Base-by-base conservation (phyloP, 2,888 invertebrate genomes). In the Eugnorisma glareosa region DNA sequence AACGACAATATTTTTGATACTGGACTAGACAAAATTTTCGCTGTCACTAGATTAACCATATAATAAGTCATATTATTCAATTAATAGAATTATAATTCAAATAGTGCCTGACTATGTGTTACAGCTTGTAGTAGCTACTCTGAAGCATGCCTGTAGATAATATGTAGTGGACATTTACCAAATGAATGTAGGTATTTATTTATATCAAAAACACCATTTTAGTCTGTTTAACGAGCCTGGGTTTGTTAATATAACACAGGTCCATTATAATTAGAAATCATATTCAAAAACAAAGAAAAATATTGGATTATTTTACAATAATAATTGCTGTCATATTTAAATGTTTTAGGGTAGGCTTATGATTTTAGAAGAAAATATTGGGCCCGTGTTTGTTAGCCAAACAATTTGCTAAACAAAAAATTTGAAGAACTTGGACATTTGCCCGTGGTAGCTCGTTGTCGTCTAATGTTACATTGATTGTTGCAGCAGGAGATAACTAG, bases 1-100 rank as follows among this genome's bases (percentile, higher is more conserved):
- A 48, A 76, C 59, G 61, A 64, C 43, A 76, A 79, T 79, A 81
- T 86, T 81, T 86, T 82, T 80, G 37, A 76, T 75, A 84, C 57
- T 64, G 43, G 40, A 68, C 54, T 43, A 35, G 40, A 66, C n/a
- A 28, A 70, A 5, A 67, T 71, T 54, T 28, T 40, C 48, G 24
- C 40, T 45, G 37, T 15, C 21, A 48, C 13, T 57, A 13, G 18
- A 73, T 45, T 43, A 66, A 43, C 18, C 18, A 28, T 31, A 18
- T 59, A 57, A 6, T 57, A 63, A 35, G 18, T 35, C 40, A 54
- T 45, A 18, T 70, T 48, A 71, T 67, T 51, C 43, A 51, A 37
- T 57, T 31, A 43, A 37, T 63, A 13, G 6, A 28, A 2, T n/a
- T 37, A 37, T 59, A 28, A 54, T 63, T 57, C 18, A 18, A 48